Evolutionary conservation across 2,113 vertebrate species (phyloP).

Genomic region (Coptodon rendalli): DNA sequence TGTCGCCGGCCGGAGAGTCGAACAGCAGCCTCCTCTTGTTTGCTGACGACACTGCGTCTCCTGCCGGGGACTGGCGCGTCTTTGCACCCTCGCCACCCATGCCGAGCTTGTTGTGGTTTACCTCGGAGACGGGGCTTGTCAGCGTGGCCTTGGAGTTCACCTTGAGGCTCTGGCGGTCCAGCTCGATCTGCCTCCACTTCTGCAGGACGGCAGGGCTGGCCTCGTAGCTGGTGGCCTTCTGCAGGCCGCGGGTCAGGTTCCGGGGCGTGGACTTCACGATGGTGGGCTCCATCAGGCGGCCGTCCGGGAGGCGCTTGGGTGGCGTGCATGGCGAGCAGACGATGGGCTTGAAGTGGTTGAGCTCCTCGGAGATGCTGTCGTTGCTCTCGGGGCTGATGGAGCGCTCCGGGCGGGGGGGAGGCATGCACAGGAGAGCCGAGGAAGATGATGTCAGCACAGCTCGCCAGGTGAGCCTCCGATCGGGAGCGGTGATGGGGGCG

Average conservation of each 20-base stretch:
- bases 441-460: constrained; percentile 42
- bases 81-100: not conserved
- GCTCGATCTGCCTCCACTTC: constrained; percentile 92
- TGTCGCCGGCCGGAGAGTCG: constrained; percentile 33
- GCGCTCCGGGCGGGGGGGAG: constrained; percentile 73
- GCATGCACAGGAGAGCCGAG: not conserved
- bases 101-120: not conserved
- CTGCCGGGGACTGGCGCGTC: not conserved
- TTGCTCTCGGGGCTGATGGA: constrained; percentile 95
- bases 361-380: constrained; percentile 96
- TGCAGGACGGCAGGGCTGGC: constrained; percentile 86
- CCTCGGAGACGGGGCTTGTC: constrained; percentile 70
- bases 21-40: constrained; percentile 68
- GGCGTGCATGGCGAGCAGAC: constrained; percentile 95
- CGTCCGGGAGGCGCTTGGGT: constrained; percentile 88
- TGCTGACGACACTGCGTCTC: not conserved
- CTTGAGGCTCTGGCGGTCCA: constrained; percentile 85
- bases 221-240: constrained; percentile 87
- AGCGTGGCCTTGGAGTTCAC: constrained; percentile 85
- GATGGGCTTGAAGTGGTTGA: constrained; percentile 98
- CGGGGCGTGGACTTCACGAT: constrained; percentile 93
- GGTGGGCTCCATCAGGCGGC: constrained; percentile 81
- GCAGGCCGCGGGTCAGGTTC: constrained; percentile 83
- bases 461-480: constrained; percentile 73
- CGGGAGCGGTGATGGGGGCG: constrained; percentile 73